Base-by-base conservation (phyloP, 2,113 vertebrate genomes). In the Steatornis caripensis region DNA sequence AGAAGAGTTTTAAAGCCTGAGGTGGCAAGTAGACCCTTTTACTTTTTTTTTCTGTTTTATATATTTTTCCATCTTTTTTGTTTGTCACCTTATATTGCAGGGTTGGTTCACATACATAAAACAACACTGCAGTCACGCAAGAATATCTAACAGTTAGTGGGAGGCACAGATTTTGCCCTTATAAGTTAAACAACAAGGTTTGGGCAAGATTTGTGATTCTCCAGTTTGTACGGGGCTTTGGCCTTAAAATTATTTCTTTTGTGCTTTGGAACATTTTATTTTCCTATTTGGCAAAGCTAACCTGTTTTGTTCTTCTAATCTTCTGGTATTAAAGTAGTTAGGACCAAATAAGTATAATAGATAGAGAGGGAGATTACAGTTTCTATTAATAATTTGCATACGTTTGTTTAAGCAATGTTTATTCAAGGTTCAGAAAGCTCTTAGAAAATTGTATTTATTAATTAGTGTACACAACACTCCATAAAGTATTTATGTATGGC, bases 1-100 rank as follows among this genome's bases (percentile, higher is more conserved):
- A 97, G 97, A 97, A 97, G 97, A 97, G 97, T 97, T 98, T 97
- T 97, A 98, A 97, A 96, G 97, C 98, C 98, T 30, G 97, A 98
- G 98, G 97, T 98, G 97, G 93, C 64, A 29, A 96, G 82, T 61
- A 93, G 96, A 84, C 57, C 65, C 20, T 57, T 34, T 57, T 57
- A 22, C 32, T 71, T 83, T 95, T 71, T 65, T 66, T 27, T 90
- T 53, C 43, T 32, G 36, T 94, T 98, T 98, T 97, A 97, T 98
- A 64, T 97, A 97, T 98, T 98, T 98, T 97, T 98, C 97, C 97
- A 97, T 98, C 96, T 98, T 97, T 95, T 96, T 97, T 96, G 96
- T 98, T 97, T 98, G 97, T 98, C 96, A 95, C 95, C 93, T 97
- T 97, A 97, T 95, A 97, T 97, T 97, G 97, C 95, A 43, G 80